Evolutionary conservation across 2,888 invertebrate species (phyloP).

Genomic region (Conchocele bisecta): DNA sequence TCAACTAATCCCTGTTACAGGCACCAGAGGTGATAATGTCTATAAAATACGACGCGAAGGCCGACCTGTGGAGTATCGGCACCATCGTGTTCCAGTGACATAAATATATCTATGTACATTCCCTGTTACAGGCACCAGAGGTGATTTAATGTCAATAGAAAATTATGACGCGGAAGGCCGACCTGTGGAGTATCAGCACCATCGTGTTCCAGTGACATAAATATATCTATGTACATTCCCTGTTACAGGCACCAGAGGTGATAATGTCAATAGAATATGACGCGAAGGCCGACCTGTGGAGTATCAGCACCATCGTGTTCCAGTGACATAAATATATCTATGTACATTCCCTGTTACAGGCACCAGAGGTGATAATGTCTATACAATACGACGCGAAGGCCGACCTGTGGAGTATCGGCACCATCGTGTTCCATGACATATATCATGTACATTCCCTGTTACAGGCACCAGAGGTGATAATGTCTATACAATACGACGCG

Average conservation of each 20-base stretch:
- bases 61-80: constrained; percentile 99
- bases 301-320: constrained; percentile 98
- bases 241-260: constrained; percentile 95
- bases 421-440: constrained; percentile 97
- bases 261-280: constrained; percentile 99
- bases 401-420: constrained; percentile 99
- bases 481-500: constrained; percentile 99
- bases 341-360: constrained; percentile 86
- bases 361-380: constrained; percentile 99
- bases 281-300: constrained; percentile 99
- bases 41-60: constrained; percentile 98
- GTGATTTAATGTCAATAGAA: constrained; percentile 98
- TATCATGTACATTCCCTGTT: constrained; percentile 1
- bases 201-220: constrained; percentile 97
- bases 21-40: constrained; percentile 99
- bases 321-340: constrained; percentile 89
- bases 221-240: constrained; percentile 83
- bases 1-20: constrained; percentile 83
- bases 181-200: constrained; percentile 99
- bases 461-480: constrained; percentile 98
- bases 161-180: constrained; percentile 99
- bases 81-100: constrained; percentile 98
- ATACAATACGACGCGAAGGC: constrained; percentile 99
- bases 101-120: neutral
- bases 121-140: constrained; percentile 99